phyloP scores from a whole-genome alignment of 2,888 invertebrate species.

The Tipula helvola region DNA sequence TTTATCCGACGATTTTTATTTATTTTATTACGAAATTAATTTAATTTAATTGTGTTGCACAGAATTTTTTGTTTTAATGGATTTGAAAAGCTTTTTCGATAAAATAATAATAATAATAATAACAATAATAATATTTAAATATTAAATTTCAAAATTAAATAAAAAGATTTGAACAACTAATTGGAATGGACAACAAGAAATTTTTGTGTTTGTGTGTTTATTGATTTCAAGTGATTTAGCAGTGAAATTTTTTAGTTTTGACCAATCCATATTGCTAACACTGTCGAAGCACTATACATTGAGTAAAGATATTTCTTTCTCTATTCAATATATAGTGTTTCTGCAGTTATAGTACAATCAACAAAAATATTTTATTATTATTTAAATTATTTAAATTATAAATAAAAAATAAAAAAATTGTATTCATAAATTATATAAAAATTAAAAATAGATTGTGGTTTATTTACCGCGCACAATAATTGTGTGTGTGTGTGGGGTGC shows the following conservation, averaged over 20 bases:
- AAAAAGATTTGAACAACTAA: background rate
- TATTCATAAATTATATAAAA: background rate
- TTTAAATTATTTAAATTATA: background rate
- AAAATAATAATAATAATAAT: background rate
- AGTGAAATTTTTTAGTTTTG: background rate
- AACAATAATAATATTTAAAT: background rate
- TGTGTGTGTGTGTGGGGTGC: background rate
- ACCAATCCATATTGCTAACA: background rate
- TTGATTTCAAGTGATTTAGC: background rate
- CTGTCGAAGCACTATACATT: background rate
- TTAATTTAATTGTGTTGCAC: background rate
- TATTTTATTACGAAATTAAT: background rate
- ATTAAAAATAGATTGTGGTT: background rate
- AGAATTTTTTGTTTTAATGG: background rate
- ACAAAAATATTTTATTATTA: background rate
- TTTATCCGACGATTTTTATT: background rate
- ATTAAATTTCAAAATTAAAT: background rate
- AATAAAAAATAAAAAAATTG: background rate
- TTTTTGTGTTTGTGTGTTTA: background rate
- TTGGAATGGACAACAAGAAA: background rate
- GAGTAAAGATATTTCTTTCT: background rate
- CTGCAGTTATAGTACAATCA: background rate
- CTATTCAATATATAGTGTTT: constrained; percentile 4
- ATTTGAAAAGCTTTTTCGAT: background rate
- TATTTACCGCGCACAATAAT: background rate